Evolutionary conservation across 2,113 vertebrate species (phyloP).

Genomic region (Mesitornis unicolor): DNA sequence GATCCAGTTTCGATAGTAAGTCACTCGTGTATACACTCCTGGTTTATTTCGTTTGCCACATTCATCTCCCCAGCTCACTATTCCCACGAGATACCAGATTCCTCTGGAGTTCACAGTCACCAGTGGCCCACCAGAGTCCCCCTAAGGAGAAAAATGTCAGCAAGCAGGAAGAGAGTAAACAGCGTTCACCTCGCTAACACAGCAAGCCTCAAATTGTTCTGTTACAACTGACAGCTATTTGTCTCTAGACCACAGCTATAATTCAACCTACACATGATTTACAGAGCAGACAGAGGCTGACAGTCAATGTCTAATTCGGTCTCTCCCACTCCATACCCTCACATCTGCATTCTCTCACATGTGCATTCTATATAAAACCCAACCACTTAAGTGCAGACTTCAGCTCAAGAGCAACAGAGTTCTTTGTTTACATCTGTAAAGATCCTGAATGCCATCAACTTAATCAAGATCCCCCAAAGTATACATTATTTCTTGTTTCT

Average conservation of each 20-base stretch:
- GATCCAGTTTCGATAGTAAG: slow-evolving; percentile 76
- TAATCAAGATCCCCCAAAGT: neutral
- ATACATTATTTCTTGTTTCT: neutral
- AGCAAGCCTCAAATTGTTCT: neutral
- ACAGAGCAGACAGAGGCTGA: neutral
- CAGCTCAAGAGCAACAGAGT: neutral
- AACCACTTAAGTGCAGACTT: neutral
- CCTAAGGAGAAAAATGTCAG: slow-evolving; percentile 70
- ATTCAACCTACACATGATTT: neutral
- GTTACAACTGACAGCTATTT: neutral
- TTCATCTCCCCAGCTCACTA: slow-evolving; percentile 81
- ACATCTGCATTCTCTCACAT: neutral
- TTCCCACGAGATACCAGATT: slow-evolving; percentile 79
- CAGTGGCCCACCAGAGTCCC: slow-evolving; percentile 90
- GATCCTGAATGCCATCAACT: neutral
- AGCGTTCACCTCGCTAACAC: neutral
- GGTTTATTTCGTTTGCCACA: slow-evolving; percentile 77
- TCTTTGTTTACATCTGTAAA: neutral
- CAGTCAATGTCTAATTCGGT: neutral
- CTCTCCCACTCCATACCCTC: neutral
- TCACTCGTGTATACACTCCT: slow-evolving; percentile 77
- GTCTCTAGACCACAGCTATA: neutral
- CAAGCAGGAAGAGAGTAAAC: neutral
- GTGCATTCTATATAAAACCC: neutral
- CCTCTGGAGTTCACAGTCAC: slow-evolving; percentile 76